Evolutionary conservation across 2,113 vertebrate species (phyloP), one percentile per base, ranked within the genome.

Genomic region (Cavia aperea): DNA sequence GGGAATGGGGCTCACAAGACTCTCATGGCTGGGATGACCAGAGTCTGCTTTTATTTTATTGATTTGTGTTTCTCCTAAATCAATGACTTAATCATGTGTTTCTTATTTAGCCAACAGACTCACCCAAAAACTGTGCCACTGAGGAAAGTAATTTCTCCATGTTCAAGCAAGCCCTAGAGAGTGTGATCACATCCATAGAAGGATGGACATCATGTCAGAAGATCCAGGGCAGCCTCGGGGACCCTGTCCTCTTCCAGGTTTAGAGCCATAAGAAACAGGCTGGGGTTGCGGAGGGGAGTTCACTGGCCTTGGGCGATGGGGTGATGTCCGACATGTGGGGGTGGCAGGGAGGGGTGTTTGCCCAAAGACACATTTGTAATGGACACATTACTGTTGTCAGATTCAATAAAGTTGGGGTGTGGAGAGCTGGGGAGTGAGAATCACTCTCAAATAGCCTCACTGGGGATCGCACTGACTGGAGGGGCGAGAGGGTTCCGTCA

Each of bases 141-240:
- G 94, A 96, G 72, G 43, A 26, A 87, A 94, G 92, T 68, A 46
- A 78, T 81, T 96, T 95, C 72, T 85, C 77, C 46, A 62, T 63
- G 65, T 96, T 96, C 91, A 96, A 95, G 78, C 16, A 92, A 84
- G 89, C 81, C 85, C 95, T 96, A 79, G 11, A 84, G 88, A 87
- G 15, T 14, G 60, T 93, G 26, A 46, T 95, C 94, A 81, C 31
- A 33, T 78, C 54, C 46, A 93, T 70, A 95, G 95, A 89, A 82
- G 86, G 88, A 54, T 95, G 96, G 92, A 92, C 65, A 66, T 96
- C 92, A 3, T 96, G 90, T 72, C 77, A 93, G 70, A 86, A 26
- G 65, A 65, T 33, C 33, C 18, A 49, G 13, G 75, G 12, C 19
- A 81, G 43, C 29, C 65, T 73, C n/a, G 75, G 86, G 94, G 82